phyloP scores from a whole-genome alignment of 2,888 invertebrate species.

The Arrhopalites spinosus region DNA sequence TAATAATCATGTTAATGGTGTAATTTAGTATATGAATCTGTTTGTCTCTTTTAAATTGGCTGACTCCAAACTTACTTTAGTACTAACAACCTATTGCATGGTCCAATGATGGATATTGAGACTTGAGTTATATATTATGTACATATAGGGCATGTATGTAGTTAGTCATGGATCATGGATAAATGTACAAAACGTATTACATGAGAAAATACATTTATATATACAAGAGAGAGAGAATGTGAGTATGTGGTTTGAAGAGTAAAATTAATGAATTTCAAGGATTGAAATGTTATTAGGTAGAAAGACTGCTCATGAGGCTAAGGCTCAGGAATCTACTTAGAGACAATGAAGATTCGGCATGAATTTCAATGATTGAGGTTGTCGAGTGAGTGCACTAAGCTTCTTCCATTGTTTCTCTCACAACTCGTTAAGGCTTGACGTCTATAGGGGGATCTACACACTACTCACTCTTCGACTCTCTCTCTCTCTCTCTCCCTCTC shows the following conservation, averaged over 20 bases:
- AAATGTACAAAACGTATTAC: conserved; percentile 5
- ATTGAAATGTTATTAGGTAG: conserved; percentile 25
- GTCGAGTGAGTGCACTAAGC: conserved; percentile 9
- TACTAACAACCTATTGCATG: too few species aligned
- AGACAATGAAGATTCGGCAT: conserved; percentile 21
- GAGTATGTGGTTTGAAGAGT: background rate
- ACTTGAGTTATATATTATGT: too few species aligned
- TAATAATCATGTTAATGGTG: background rate
- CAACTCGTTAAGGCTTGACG: conserved; percentile 1
- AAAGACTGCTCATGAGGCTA: conserved; percentile 11
- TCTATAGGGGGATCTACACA: background rate
- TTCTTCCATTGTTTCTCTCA: conserved; percentile 14
- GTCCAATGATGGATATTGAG: too few species aligned
- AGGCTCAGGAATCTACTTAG: background rate
- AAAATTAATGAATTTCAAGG: conserved; percentile 16
- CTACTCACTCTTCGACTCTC: background rate
- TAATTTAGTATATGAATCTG: conserved; percentile 5
- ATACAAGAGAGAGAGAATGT: background rate
- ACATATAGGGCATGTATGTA: background rate
- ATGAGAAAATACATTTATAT: background rate
- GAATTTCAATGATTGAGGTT: conserved; percentile 33
- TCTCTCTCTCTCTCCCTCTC: background rate
- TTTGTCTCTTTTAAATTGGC: background rate
- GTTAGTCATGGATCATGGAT: background rate
- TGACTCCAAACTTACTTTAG: too few species aligned